A percentile compares a stretch with the other conserved stretches of the same genome.
These are phyloP conservation scores for Sarcophaga carnaria DNA, from an alignment of 2,888 invertebrate genomes.

Conservation along the genomic window DNA sequence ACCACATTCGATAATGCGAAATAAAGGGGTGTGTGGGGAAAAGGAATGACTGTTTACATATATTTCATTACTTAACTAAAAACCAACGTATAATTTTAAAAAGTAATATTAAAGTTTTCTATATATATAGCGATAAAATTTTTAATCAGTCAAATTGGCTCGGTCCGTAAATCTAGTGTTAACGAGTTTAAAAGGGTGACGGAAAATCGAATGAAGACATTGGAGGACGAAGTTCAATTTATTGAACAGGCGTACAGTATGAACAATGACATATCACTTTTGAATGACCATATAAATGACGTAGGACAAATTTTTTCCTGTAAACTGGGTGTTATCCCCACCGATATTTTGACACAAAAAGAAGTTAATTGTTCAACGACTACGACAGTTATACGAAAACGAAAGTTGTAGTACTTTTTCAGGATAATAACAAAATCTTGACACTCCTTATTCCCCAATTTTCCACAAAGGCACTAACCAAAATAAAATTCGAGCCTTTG, in stretches of 20 bases:
- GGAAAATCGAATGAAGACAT: constrained; percentile 53
- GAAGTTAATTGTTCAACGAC: constrained; percentile 48
- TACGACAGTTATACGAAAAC: constrained; percentile 48
- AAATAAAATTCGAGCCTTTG: not conserved
- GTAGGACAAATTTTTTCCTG: constrained; percentile 56
- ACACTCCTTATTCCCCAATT: not conserved
- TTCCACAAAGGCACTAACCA: not conserved
- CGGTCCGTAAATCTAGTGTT: constrained; percentile 57
- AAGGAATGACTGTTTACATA: too few relatives aligned
- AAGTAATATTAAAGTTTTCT: constrained; percentile 12
- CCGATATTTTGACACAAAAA: constrained; percentile 53
- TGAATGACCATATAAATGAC: constrained; percentile 61
- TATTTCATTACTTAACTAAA: too few relatives aligned
- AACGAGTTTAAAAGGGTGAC: constrained; percentile 47
- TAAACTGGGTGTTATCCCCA: constrained; percentile 59
- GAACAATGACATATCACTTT: constrained; percentile 56
- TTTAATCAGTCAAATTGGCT: not conserved
- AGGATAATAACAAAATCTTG: not conserved
- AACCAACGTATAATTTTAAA: not conserved
- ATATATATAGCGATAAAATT: too few relatives aligned
- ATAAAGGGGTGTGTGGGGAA: too few relatives aligned
- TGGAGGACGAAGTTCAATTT: constrained; percentile 68
- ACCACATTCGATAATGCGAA: too few relatives aligned
- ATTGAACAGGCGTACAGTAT: constrained; percentile 66
- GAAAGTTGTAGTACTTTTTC: not conserved